A percentile compares a stretch with the other conserved stretches of the same genome.
phyloP scores from a whole-genome alignment of 2,888 invertebrate genomes.

The Latrodectus hesperus region DNA sequence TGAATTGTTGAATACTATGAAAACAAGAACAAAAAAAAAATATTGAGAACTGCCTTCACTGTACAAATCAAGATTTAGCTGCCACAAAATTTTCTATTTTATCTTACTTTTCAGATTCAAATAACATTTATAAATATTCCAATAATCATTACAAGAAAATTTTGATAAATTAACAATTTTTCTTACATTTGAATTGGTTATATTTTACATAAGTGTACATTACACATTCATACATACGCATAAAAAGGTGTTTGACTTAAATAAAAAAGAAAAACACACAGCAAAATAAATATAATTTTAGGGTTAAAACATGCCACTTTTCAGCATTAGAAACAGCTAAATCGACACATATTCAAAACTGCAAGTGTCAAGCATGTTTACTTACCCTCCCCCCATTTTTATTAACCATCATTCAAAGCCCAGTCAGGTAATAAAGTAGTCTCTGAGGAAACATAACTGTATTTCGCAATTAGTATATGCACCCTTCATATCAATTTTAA shows the following conservation, averaged over 20 bases:
- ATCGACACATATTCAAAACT: background rate
- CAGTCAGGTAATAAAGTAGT: background rate
- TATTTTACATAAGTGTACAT: slow-evolving; percentile 9
- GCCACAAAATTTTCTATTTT: background rate
- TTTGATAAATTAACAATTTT: background rate
- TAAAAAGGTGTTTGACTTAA: slow-evolving; percentile 21
- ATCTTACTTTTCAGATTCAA: background rate
- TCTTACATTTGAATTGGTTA: slow-evolving; percentile 14
- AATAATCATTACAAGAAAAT: background rate
- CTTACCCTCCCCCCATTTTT: slow-evolving; percentile 3
- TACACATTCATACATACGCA: slow-evolving; percentile 41
- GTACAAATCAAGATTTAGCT: background rate
- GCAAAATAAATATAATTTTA: slow-evolving; percentile 22
- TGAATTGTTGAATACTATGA: background rate
- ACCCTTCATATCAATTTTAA: slow-evolving; percentile 23
- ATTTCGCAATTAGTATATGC: slow-evolving; percentile 64
- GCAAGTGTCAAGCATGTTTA: slow-evolving; percentile 21
- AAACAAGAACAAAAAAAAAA: too few relatives aligned
- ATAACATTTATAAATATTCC: background rate
- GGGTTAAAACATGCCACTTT: slow-evolving; percentile 32
- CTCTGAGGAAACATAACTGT: slow-evolving; percentile 22
- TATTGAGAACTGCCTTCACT: too few relatives aligned
- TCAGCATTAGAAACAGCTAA: slow-evolving; percentile 27
- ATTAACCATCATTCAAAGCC: slow-evolving; percentile 9
- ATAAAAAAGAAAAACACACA: slow-evolving; percentile 46